These are phyloP conservation scores for Aromia moschata DNA, from an alignment of 2,888 invertebrate species.

Conservation along the genomic window DNA sequence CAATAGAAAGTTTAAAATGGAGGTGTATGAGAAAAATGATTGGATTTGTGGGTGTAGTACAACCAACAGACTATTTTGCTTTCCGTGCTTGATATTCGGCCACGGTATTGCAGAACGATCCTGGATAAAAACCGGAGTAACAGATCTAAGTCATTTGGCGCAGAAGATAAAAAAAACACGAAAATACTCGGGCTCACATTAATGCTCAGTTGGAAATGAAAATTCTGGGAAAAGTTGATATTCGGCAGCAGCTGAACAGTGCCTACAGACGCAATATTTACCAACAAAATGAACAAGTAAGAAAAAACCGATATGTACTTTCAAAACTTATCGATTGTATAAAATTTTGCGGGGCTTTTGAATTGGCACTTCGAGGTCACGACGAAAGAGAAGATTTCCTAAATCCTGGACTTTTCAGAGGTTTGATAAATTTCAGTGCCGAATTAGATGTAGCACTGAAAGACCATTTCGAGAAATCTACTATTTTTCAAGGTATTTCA, in stretches of 20 bases:
- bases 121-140: neutral
- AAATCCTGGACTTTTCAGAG: constrained; percentile 30
- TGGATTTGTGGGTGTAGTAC: constrained; percentile 24
- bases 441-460: no score
- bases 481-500: no score
- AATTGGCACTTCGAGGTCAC: constrained; percentile 16
- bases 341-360: no score
- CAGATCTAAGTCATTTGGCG: constrained; percentile 13
- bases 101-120: constrained; percentile 1
- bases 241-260: constrained; percentile 9
- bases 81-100: constrained; percentile 6
- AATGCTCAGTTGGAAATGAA: constrained; percentile 16
- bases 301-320: constrained; percentile 8
- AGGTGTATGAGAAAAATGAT: constrained; percentile 20
- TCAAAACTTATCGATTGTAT: constrained; percentile 15
- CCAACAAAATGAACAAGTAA: constrained; percentile 18
- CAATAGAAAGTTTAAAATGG: constrained; percentile 22
- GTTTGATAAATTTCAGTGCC: no score
- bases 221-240: constrained; percentile 13
- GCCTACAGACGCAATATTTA: constrained; percentile 7
- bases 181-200: constrained; percentile 11
- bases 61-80: constrained; percentile 7
- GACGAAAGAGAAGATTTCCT: constrained; percentile 20
- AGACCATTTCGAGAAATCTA: no score
- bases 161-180: constrained; percentile 18